Evolutionary conservation across 2,797 vertebrate species (phyloP), one percentile per base, ranked within the genome.

Genomic region (Lutra lutra): DNA sequence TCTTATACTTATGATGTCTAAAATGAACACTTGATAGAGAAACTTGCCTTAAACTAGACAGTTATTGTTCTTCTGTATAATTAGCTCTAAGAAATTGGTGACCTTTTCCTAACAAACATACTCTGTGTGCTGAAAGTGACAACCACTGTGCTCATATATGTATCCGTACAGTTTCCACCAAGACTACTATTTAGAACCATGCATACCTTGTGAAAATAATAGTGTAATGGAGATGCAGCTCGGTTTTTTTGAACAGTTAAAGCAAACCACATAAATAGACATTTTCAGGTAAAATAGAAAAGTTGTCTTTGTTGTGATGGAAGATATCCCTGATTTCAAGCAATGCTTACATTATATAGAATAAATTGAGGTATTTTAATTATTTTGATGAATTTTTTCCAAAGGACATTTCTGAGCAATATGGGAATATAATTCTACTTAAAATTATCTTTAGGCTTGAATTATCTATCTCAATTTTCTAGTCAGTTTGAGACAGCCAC

Each of bases 341-440:
- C 51, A 66, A 75, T 48, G 2, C 48, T 64, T 43, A 35, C 0
- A 72, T 62, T 56, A 46, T 15, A 64, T 40, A 79, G 46, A 94
- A 79, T 64, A 95, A 80, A 80, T n/a, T 58, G 40, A 94, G 0
- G 3, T n/a, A 51, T 78, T 94, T 86, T 58, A 90, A 73, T 79
- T 73, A 93, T 46, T 7, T 62, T 68, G 60, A 18, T 40, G 2
- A 80, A 14, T 70, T 91, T 94, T 95, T 93, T 18, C 4, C 58
- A 90, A 62, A 93, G 40, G 43, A 62, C 40, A 5, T 73, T 91
- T 93, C 70, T 56, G 84, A 96, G 43, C 83, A 89, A 79, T 90
- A 94, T 1, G 66, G 5, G 40, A 3, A 68, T 80, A 38, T 43
- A 82, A 58, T 80, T 58, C 12, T 73, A 79, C 5, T 93, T 91